Base-by-base conservation (phyloP, 2,888 invertebrate genomes). In the Amphiduros pacificus region DNA sequence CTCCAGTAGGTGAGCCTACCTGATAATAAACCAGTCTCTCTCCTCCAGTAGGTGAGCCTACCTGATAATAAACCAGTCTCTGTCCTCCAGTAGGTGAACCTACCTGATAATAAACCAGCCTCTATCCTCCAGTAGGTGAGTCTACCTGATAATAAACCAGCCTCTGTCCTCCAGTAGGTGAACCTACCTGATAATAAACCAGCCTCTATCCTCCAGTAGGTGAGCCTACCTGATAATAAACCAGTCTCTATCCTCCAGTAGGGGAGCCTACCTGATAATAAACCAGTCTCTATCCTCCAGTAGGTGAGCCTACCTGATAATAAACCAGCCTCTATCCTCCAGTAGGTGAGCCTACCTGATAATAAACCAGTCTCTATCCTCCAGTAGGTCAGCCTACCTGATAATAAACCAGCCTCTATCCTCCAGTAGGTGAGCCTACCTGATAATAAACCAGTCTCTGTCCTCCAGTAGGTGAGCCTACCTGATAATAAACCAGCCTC, bases 1-100 rank as follows among this genome's bases (percentile, higher is more conserved):
- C 77, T 95, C 93, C 61, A 98, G 83, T 62, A 98, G 86, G 62
- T 88, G 87, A 54, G 6, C 55, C 9, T 80, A 92, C 93, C 96
- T 89, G 69, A 99, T 94, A 64, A 99, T 97, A 76, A 98, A 94
- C 32, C 94, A 90, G 1, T 98, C 97, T 74, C 94, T 86, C 72
- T 94, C 94, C 77, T 95, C 93, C 61, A 98, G 83, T 62, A 98
- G 86, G 62, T 88, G 87, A 54, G 6, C 55, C 9, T 80, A 92
- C 93, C 96, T 89, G 69, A 99, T 94, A 64, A 99, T 97, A 76
- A 98, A 94, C 32, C 94, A 90, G 1, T 98, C 97, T 74, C 94
- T 86, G 72, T 94, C 94, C 77, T 95, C 93, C 61, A 98, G 83
- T 62, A 98, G 86, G 62, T 88, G 87, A 54, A 6, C 55, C 9